Evolutionary conservation across 64 coral and sea anemone species (phyloP), one percentile per base, ranked within the genome.

Genomic region (Orbicella faveolata): DNA sequence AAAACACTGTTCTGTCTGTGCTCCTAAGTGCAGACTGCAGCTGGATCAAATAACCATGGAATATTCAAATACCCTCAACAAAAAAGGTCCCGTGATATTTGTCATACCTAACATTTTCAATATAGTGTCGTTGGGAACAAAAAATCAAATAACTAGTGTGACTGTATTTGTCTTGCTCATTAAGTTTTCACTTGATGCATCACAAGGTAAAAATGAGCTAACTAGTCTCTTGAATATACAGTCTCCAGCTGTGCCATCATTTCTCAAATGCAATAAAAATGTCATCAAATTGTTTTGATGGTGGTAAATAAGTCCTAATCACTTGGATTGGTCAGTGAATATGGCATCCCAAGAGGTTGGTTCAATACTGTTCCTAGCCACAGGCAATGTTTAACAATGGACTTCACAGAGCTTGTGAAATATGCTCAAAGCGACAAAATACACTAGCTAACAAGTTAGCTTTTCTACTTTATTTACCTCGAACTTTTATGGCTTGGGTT

Each of bases 211-310:
- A 59, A 85, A 62, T 64, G 35, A 67, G 62, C 62, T n/a, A 20
- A 1, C 18, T 41, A 85, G 53, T n/a, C 39, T 85, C 37, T 70
- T 48, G 16, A 72, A 25, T 54, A 85, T 13, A 6, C 20, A 72
- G 30, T 48, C 67, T 30, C 36, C 37, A 37, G 62, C 63, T 23
- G 36, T 51, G 30, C 61, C 81, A 83, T 51, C 35, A 66, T 61
- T 64, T 30, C 63, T 65, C 34, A 35, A 82, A 64, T 61, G 75
- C 57, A 34, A 23, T 54, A 79, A 61, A 76, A 83, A 48, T 44
- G 35, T 35, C 80, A 83, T 83, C 34, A 44, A 83, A 41, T 83
- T 67, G 63, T 83, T 83, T 83, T 78, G 36, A 44, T 36, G 34
- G 36, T 83, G 62, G 81, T 52, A 51, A 73, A 37, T 41, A 72